Evolutionary conservation across 2,888 invertebrate genomes (phyloP).

Genomic region (Mythimna pallens): DNA sequence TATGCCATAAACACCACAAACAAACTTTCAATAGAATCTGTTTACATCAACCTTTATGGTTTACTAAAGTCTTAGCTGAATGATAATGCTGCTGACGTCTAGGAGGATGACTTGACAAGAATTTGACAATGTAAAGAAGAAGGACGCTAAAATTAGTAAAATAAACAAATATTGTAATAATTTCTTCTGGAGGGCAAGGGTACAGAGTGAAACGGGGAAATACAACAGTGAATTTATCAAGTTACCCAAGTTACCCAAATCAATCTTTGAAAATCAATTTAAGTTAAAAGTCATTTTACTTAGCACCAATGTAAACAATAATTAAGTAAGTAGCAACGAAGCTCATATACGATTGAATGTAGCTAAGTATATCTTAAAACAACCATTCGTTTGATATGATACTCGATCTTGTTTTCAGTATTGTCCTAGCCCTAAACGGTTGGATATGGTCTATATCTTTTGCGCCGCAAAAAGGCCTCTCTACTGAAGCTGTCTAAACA

Average conservation of each 20-base stretch:
- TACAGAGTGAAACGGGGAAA: neutral
- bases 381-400: slow-evolving; percentile 24
- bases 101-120: no score
- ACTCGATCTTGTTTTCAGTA: slow-evolving; percentile 21
- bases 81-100: no score
- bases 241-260: neutral
- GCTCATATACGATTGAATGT: neutral
- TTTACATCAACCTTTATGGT: no score
- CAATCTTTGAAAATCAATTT: neutral
- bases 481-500: no score
- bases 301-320: slow-evolving; percentile 33
- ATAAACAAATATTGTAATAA: neutral
- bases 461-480: no score
- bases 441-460: neutral
- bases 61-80: no score
- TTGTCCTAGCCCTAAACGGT: neutral
- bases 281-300: neutral
- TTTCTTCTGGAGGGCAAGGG: neutral
- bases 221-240: neutral
- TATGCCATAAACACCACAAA: no score
- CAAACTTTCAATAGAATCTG: no score
- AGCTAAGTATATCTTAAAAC: slow-evolving; percentile 23
- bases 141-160: no score
- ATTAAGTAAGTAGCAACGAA: slow-evolving; percentile 21
- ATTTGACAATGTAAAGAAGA: no score